Conservation (phyloP, 2,888 invertebrate species). For the Melangyna quadrimaculata region DNA sequence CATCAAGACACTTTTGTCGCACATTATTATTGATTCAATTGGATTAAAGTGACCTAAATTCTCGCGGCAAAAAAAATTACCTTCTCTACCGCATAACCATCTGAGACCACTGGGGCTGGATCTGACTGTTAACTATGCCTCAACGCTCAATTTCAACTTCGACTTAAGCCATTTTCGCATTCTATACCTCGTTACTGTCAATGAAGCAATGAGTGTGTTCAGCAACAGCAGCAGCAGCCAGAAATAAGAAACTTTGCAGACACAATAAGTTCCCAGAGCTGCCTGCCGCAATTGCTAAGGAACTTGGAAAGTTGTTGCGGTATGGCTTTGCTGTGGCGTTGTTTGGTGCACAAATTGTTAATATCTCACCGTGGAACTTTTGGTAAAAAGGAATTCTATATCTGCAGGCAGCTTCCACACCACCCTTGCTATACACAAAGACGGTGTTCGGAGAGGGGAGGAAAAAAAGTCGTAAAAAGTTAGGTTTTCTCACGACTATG, state of each 20-base stretch:
- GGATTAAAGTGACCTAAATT: slow-evolving; percentile 56
- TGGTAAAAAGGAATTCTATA: slow-evolving; percentile 39
- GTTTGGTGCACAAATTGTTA: slow-evolving; percentile 55
- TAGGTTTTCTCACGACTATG: slow-evolving; percentile 61
- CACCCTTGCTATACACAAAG: not conserved
- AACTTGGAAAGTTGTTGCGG: slow-evolving; percentile 61
- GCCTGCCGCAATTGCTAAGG: not conserved
- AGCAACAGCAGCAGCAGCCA: not conserved
- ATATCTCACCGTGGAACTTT: slow-evolving; percentile 57
- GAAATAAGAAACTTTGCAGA: slow-evolving; percentile 37
- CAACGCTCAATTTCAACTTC: not conserved
- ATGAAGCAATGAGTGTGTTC: slow-evolving; percentile 26
- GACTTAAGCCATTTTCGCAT: not conserved
- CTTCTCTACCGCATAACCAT: slow-evolving; percentile 23
- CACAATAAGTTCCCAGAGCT: slow-evolving; percentile 49
- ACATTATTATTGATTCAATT: slow-evolving; percentile 51
- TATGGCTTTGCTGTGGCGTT: slow-evolving; percentile 16
- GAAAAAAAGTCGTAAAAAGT: slow-evolving; percentile 36
- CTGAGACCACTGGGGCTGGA: slow-evolving; percentile 11
- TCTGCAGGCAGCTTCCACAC: not conserved
- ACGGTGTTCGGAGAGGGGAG: not conserved
- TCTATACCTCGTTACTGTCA: slow-evolving; percentile 18
- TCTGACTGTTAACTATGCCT: not conserved
- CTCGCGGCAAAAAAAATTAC: slow-evolving; percentile 11
- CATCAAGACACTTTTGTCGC: slow-evolving; percentile 38